Evolutionary conservation across 1,140 invertebrate species (phyloP).

Genomic region (Rhopalosiphum padi): DNA sequence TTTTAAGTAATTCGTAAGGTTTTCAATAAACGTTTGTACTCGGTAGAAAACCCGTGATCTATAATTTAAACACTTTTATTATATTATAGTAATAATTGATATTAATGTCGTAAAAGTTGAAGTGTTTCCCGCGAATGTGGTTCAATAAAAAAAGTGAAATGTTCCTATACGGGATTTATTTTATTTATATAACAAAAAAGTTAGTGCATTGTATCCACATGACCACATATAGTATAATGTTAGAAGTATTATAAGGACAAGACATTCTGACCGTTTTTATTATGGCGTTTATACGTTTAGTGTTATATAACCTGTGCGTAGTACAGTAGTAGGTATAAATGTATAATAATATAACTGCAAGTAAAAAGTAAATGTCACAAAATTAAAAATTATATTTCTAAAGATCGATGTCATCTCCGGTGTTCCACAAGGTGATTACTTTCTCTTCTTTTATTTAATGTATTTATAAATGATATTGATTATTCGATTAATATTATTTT

Average conservation of each 20-base stretch:
- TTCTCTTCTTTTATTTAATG: too few relatives aligned
- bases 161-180: background rate
- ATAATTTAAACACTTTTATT: background rate
- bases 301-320: background rate
- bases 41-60: background rate
- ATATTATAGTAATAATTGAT: background rate
- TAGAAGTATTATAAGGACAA: background rate
- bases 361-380: background rate
- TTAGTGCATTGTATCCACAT: background rate
- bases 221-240: background rate
- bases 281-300: background rate
- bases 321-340: background rate
- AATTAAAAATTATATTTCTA: too few relatives aligned
- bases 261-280: background rate
- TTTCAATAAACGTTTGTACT: background rate
- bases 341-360: background rate
- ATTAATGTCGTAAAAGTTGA: background rate
- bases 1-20: background rate
- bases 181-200: background rate
- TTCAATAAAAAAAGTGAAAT: slow-evolving; percentile 1
- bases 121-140: background rate
- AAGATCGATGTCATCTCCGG: too few relatives aligned
- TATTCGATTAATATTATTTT: too few relatives aligned
- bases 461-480: too few relatives aligned
- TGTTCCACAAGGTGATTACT: too few relatives aligned